Evolutionary conservation across 2,797 vertebrate genomes (phyloP), one percentile per base, ranked within the genome.

Genomic region (Spea hammondii): DNA sequence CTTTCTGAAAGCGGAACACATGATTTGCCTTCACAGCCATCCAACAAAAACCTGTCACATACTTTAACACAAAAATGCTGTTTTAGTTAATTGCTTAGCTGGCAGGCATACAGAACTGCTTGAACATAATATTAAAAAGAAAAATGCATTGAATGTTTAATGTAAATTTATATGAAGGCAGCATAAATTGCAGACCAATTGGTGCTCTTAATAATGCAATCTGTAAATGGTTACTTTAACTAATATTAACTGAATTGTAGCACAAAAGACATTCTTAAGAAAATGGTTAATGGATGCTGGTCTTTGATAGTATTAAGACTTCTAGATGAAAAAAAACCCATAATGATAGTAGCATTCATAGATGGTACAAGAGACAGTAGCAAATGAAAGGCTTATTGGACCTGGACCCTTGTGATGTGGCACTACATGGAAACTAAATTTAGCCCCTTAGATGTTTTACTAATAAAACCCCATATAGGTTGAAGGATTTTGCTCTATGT

Each of bases 141-240:
- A 47, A 78, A 72, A 59, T 54, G n/a, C 51, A 72, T 4, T 48
- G n/a, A 78, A 65, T 53, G 8, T 72, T 72, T 72, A 65, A 60
- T n/a, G 72, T 72, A 65, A 71, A 71, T 78, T 66, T 78, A 47
- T 62, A 48, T 64, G 68, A 54, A 45, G 70, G 50, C 50, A 78
- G 54, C 55, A 60, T 72, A 49, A 62, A 70, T 44, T 78, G 50
- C 69, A 72, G 55, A 70, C 66, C 49, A 14, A 69, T 50, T 55
- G 51, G 67, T 48, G 32, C 50, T 66, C 69, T 65, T 78, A 78
- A 71, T 71, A 77, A 71, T 53, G 11, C 62, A 54, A 62, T 50
- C 60, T 55, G 59, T 51, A 72, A 72, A 72, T 62, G 72, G 69
- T 72, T 72, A 72, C 72, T 72, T 64, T 65, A 65, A 70, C 76